These are phyloP conservation scores for Lampropteryx suffumata DNA, from an alignment of 2,888 invertebrate genomes.

Conservation along the genomic window DNA sequence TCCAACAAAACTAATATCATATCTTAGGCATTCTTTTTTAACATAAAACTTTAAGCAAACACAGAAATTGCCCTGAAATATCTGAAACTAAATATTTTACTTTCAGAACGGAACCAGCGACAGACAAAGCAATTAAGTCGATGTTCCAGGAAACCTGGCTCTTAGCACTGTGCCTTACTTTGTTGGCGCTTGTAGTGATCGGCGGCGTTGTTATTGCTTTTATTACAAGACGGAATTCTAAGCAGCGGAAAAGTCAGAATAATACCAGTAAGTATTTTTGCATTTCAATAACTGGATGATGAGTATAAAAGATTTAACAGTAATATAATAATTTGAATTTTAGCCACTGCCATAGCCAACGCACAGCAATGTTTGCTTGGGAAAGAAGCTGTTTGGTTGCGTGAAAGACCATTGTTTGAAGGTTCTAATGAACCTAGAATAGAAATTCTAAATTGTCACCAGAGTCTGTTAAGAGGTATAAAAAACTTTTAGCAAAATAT, in stretches of 20 bases:
- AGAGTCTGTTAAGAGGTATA: conserved; percentile 69
- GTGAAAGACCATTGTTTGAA: conserved; percentile 72
- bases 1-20: too few relatives aligned
- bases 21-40: too few relatives aligned
- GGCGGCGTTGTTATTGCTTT: conserved; percentile 68
- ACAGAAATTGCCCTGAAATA: background rate
- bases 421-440: conserved; percentile 73
- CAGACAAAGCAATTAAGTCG: conserved; percentile 74
- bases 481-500: background rate
- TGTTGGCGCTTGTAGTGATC: conserved; percentile 67
- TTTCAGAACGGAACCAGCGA: conserved; percentile 77
- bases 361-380: conserved; percentile 75
- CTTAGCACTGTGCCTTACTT: conserved; percentile 66
- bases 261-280: conserved; percentile 52
- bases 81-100: conserved; percentile 38
- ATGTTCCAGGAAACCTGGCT: conserved; percentile 80
- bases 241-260: conserved; percentile 71
- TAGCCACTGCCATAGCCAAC: conserved; percentile 68
- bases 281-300: background rate
- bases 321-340: conserved; percentile 13
- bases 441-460: conserved; percentile 75
- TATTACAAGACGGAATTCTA: conserved; percentile 64
- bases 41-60: background rate
- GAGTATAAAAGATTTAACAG: too few relatives aligned
- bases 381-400: conserved; percentile 76